Evolutionary conservation across 2,113 vertebrate species (phyloP).

Genomic region (Synodontis membranacea): DNA sequence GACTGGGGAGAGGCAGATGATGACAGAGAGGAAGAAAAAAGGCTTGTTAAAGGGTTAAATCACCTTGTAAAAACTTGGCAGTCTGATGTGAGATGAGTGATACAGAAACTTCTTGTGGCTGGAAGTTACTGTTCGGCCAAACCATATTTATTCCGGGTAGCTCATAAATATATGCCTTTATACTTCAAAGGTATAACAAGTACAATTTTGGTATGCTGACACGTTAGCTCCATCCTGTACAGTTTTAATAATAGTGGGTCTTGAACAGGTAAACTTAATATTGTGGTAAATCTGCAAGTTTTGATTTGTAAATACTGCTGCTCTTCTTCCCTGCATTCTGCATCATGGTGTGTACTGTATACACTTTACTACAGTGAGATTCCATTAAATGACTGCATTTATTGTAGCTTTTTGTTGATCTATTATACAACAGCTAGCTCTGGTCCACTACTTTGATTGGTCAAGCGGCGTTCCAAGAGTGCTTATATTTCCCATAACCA

Average conservation of each 20-base stretch:
- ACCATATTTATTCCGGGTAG: background rate
- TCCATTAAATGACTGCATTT: background rate
- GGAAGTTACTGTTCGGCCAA: background rate
- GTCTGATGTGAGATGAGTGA: slow-evolving; percentile 19
- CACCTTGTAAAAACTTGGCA: slow-evolving; percentile 4
- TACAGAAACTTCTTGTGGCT: background rate
- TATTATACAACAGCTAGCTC: background rate
- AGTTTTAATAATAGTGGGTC: background rate
- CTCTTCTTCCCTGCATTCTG: background rate
- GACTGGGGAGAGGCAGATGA: slow-evolving; percentile 24
- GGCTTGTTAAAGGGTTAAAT: slow-evolving; percentile 16
- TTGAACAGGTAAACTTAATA: background rate
- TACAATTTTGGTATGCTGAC: background rate
- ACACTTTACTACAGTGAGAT: background rate
- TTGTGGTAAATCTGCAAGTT: background rate
- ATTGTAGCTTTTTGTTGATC: background rate
- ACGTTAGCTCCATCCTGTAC: no score
- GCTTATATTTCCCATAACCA: background rate
- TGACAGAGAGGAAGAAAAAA: slow-evolving; percentile 10
- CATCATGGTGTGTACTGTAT: background rate
- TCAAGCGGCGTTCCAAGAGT: background rate
- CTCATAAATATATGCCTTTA: background rate
- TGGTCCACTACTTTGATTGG: background rate
- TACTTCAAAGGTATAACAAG: background rate
- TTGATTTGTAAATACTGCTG: background rate